Base-by-base conservation (phyloP, 1,140 invertebrate genomes). In the Dendroctonus valens region DNA sequence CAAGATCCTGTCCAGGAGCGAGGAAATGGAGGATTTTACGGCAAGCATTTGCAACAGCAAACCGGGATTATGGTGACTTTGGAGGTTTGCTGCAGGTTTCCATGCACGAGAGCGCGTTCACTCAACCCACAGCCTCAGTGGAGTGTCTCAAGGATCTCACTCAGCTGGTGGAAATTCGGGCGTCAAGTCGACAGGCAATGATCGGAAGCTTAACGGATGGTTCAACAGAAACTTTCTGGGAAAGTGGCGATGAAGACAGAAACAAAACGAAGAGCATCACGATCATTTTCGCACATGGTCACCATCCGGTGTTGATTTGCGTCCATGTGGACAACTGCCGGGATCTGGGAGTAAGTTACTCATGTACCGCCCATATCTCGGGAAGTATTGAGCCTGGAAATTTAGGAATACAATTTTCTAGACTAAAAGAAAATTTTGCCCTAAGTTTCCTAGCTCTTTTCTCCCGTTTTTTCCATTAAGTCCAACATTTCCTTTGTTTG, bases 201-300 rank as follows among this genome's bases (percentile, higher is more conserved):
- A 87, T 95, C 15, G 89, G 87, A 3, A 95, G 94, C 75, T 82
- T 99, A 6, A 93, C 88, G 0, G 97, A 99, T 78, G 91, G 90
- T 72, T 96, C 93, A 1, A 98, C 95, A 0, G 97, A 99, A 80
- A 99, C 97, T 0, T 99, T 99, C 79, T 99, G 97, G 97, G 97
- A 99, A 81, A 97, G 94, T 65, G 96, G 96, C 4, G 96, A 99
- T 72, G 96, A 98, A 76, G 96, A 98, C 79, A 81, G 90, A 58
- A 96, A 95, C 76, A 94, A 94, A 78, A 89, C 91, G 2, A 97
- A 98, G 77, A 84, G 81, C 80, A 76, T 84, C 12, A 81, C 82
- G 39, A 68, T 85, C 12, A 65, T 79, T 5, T 86, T 83, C 60
- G 78, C 80, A 0, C 76, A 84, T 41, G 83, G 84, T 50, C 82